Evolutionary conservation across 2,888 invertebrate genomes (phyloP).

Genomic region (Cremastobaeus sp.): DNA sequence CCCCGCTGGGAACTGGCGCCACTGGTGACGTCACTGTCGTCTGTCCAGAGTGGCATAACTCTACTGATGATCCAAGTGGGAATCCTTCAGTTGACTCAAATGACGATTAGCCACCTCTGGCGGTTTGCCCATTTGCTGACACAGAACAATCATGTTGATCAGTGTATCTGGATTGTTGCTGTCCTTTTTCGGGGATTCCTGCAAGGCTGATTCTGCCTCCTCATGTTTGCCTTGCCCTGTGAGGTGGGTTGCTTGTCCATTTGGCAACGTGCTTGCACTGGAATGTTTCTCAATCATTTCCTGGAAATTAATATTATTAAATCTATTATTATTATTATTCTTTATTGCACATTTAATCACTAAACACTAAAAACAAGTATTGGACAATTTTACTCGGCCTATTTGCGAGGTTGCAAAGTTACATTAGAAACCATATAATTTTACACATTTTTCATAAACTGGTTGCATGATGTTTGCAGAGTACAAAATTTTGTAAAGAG

Average conservation of each 20-base stretch:
- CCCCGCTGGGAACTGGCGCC: no score
- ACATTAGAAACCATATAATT: background rate
- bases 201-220: constrained; percentile 93
- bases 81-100: constrained; percentile 93
- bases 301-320: constrained; percentile 85
- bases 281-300: constrained; percentile 96
- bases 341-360: background rate
- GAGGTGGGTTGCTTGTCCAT: constrained; percentile 94
- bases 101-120: constrained; percentile 93
- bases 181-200: constrained; percentile 94
- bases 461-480: no score
- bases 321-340: background rate
- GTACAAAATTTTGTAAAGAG: no score
- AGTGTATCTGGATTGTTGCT: constrained; percentile 96
- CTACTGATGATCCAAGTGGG: constrained; percentile 92
- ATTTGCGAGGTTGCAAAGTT: no score
- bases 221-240: constrained; percentile 90
- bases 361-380: background rate
- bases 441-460: no score
- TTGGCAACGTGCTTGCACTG: constrained; percentile 89
- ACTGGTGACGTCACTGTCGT: no score
- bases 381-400: background rate
- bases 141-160: constrained; percentile 93
- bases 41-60: no score
- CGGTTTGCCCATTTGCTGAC: constrained; percentile 92